Conservation (phyloP, 2,888 invertebrate genomes). For the Hydropsyche betteni region DNA sequence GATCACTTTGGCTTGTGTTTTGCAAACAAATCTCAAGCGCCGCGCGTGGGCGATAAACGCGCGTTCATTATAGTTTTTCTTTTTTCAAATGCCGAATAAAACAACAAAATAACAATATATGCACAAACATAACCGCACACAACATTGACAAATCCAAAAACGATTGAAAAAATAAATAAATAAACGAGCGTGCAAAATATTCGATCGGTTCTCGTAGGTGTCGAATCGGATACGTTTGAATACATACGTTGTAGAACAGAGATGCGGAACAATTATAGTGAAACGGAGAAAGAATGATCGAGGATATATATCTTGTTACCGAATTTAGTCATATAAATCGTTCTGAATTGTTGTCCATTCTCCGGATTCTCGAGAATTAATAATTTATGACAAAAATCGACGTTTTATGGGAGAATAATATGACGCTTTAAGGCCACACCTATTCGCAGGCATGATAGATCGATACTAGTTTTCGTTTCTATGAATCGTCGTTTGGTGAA, state of each 20-base stretch:
- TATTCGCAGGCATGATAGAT: neutral
- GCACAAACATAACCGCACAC: constrained; percentile 37
- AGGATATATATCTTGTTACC: constrained; percentile 26
- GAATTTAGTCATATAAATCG: constrained; percentile 45
- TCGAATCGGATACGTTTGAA: constrained; percentile 40
- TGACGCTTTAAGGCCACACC: neutral
- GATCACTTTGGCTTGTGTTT: neutral
- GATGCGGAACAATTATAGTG: constrained; percentile 45
- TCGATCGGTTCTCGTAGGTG: constrained; percentile 46
- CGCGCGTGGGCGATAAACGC: constrained; percentile 19
- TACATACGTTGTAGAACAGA: constrained; percentile 32
- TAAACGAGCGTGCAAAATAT: constrained; percentile 45
- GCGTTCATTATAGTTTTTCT: neutral
- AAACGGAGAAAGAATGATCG: neutral
- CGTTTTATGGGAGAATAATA: neutral
- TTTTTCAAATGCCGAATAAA: neutral
- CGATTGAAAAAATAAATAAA: constrained; percentile 24
- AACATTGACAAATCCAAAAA: constrained; percentile 25
- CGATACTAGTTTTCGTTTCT: neutral
- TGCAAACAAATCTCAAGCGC: constrained; percentile 20
- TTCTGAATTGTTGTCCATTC: neutral
- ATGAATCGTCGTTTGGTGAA: neutral
- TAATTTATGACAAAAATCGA: too few species aligned
- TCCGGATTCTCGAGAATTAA: too few species aligned
- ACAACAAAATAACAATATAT: neutral